Base-by-base conservation (phyloP, 2,888 invertebrate species). In the Epinotia brunnichana region DNA sequence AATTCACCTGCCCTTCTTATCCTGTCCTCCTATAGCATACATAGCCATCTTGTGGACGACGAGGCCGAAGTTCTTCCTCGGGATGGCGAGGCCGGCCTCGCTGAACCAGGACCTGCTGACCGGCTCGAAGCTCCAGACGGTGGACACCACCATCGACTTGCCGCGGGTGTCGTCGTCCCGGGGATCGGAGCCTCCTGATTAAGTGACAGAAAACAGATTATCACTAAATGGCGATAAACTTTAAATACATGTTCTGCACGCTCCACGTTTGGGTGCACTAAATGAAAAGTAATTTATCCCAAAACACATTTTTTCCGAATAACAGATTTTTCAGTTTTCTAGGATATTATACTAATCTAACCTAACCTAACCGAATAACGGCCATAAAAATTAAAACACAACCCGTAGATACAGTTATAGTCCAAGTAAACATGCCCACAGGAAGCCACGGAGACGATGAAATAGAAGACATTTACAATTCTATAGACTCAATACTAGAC, bases 21-120 rank as follows among this genome's bases (percentile, higher is more conserved):
- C 95, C 86, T 95, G 95, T 9, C 96, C 96, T 0, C 96, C 96
- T 74, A 96, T 95, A 3, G 95, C 95, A 79, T 94, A 96, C 78
- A 96, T 87, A n/a, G 94, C 94, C 85, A 95, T 94, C 29, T 94
- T 94, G 77, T 94, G 94, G 2, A 94, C 95, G n/a, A 95, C 94
- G 5, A 96, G 89, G 0, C 95, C 96, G 79, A 96, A 96, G 87
- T 96, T 95, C 84, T 95, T 95, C 77, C 96, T 91, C 0, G 95
- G 92, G 29, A 94, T 90, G 19, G 94, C 90, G 78, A 96, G 92
- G 15, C 93, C 94, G 1, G 94, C 90, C 82, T 96, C 95, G 74
- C 93, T 94, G 81, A 90, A 94, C 96, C 96, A 96, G 61, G 94
- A 93, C 21, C 94, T 87, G 0, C 92, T 94, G 10, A 94, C 92